Evolutionary conservation across 2,888 invertebrate genomes (phyloP).

Genomic region (Aleiodes testaceus): DNA sequence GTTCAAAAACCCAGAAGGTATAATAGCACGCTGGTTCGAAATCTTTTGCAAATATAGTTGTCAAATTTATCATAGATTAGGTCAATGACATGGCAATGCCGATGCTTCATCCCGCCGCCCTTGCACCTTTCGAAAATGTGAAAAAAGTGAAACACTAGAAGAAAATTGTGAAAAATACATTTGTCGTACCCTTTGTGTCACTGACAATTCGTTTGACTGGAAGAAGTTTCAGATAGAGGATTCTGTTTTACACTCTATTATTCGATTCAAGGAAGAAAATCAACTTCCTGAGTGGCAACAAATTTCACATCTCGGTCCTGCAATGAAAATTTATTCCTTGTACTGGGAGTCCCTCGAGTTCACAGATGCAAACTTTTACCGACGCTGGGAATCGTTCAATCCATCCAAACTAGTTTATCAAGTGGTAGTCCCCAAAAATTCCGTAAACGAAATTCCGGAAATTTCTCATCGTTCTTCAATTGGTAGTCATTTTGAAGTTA

Average conservation of each 20-base stretch:
- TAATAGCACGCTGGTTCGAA: background rate
- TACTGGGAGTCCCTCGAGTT: conserved; percentile 51
- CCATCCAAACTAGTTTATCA: conserved; percentile 31
- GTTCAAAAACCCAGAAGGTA: conserved; percentile 8
- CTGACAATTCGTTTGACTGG: background rate
- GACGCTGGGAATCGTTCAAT: conserved; percentile 44
- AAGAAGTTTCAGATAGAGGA: background rate
- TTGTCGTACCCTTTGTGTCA: background rate
- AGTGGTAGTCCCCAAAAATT: conserved; percentile 39
- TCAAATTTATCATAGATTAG: background rate
- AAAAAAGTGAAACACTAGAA: background rate
- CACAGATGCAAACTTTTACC: conserved; percentile 42
- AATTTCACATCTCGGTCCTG: conserved; percentile 32
- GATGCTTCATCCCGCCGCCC: background rate
- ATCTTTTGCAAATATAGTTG: background rate
- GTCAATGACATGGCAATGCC: background rate
- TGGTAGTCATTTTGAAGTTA: conserved; percentile 58
- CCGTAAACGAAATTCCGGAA: conserved; percentile 44
- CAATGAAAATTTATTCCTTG: conserved; percentile 47
- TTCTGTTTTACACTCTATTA: background rate
- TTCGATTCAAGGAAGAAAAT: background rate
- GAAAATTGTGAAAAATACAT: background rate
- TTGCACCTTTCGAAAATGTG: background rate
- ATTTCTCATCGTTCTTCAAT: conserved; percentile 51
- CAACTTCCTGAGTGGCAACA: conserved; percentile 43